Percentiles rank a stretch among this genome's conserved stretches.
phyloP scores from a whole-genome alignment of 2,888 invertebrate species.

The Volucella inflata region DNA sequence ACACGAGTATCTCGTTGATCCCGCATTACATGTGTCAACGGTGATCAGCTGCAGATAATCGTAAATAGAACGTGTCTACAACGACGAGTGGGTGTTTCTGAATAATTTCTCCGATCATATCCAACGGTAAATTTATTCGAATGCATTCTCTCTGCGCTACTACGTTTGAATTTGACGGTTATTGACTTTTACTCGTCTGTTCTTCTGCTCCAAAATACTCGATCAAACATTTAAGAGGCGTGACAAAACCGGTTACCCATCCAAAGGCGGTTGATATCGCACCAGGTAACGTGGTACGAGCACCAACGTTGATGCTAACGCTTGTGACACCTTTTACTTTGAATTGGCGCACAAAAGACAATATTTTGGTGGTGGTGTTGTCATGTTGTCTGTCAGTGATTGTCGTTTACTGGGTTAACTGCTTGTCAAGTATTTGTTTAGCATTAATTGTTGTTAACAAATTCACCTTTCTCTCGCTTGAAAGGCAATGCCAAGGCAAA shows the following conservation, averaged over 20 bases:
- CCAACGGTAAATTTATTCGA: constrained; percentile 33
- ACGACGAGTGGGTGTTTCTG: constrained; percentile 35
- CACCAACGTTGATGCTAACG: constrained; percentile 5
- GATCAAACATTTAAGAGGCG: constrained; percentile 53
- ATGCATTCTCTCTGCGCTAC: constrained; percentile 4
- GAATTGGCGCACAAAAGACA: constrained; percentile 48
- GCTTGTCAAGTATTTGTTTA: constrained; percentile 19
- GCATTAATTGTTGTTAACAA: constrained; percentile 24
- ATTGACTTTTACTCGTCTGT: constrained; percentile 58
- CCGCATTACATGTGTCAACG: background rate
- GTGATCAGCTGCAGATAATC: background rate
- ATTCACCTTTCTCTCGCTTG: constrained; percentile 48
- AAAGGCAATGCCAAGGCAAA: constrained; percentile 20
- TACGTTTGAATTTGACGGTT: constrained; percentile 45
- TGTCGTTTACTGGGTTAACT: constrained; percentile 55
- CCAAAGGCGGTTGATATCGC: background rate
- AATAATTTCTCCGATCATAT: constrained; percentile 34
- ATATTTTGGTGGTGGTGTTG: constrained; percentile 3
- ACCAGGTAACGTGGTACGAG: too few relatives aligned
- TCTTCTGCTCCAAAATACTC: constrained; percentile 15
- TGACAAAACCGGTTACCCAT: constrained; percentile 66
- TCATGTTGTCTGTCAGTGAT: background rate
- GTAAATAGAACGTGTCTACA: background rate
- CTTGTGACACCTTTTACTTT: constrained; percentile 53
- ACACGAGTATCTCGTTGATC: constrained; percentile 23